Evolutionary conservation across 2,888 invertebrate species (phyloP).

Genomic region (Seira musarum): DNA sequence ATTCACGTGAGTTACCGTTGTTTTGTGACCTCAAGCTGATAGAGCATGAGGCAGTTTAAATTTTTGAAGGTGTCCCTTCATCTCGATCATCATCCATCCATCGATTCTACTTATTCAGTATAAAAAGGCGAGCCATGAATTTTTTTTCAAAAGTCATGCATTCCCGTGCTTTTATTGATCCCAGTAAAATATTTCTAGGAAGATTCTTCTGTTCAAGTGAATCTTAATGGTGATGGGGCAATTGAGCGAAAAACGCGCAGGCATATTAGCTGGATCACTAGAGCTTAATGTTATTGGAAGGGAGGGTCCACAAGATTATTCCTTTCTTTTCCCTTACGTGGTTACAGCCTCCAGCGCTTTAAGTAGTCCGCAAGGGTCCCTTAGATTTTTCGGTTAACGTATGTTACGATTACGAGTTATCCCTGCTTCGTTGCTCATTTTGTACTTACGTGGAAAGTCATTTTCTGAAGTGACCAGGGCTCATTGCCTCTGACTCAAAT

Average conservation of each 20-base stretch:
- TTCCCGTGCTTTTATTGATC: background rate
- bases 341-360: slow-evolving; percentile 50
- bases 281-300: slow-evolving; percentile 43
- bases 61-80: too few relatives aligned
- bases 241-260: slow-evolving; percentile 27
- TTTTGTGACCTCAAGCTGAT: slow-evolving; percentile 48
- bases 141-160: background rate
- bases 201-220: slow-evolving; percentile 3
- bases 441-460: too few relatives aligned
- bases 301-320: slow-evolving; percentile 39
- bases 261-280: slow-evolving; percentile 27
- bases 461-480: slow-evolving; percentile 47
- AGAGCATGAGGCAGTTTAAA: slow-evolving; percentile 14
- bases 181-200: background rate
- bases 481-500: slow-evolving; percentile 57
- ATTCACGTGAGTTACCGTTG: slow-evolving; percentile 38
- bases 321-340: slow-evolving; percentile 40
- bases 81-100: slow-evolving; percentile 23
- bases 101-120: slow-evolving; percentile 19
- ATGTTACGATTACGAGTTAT: too few relatives aligned
- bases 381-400: slow-evolving; percentile 28
- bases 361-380: slow-evolving; percentile 58
- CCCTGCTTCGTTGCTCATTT: too few relatives aligned
- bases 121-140: slow-evolving; percentile 28
- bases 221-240: slow-evolving; percentile 25